phyloP scores from a whole-genome alignment of 2,113 vertebrate species.

The Semicossyphus pulcher region DNA sequence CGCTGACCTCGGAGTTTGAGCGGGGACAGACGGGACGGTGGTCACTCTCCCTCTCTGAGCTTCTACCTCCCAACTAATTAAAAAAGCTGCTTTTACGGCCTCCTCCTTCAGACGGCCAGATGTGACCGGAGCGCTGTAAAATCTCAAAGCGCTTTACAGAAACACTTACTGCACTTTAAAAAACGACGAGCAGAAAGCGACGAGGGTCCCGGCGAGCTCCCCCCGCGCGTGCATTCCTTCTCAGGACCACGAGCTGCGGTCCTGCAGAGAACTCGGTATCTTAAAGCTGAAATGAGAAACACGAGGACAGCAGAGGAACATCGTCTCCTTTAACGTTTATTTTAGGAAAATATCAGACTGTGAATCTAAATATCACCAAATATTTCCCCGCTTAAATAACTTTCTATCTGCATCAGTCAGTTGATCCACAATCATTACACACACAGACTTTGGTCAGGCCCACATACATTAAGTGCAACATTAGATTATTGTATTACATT shows the following conservation, averaged over 20 bases:
- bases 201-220: slow-evolving; percentile 12
- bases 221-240: slow-evolving; percentile 20
- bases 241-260: neutral
- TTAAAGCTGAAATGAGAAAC: neutral
- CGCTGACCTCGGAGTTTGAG: slow-evolving; percentile 42
- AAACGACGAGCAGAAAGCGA: slow-evolving; percentile 7
- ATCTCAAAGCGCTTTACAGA: slow-evolving; percentile 60
- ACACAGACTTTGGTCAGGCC: neutral
- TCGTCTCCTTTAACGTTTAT: slow-evolving; percentile 18
- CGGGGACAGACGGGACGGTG: slow-evolving; percentile 42
- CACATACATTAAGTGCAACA: neutral
- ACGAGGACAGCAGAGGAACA: neutral
- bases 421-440: neutral
- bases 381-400: slow-evolving; percentile 13
- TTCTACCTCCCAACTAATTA: slow-evolving; percentile 64
- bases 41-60: slow-evolving; percentile 37
- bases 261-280: neutral
- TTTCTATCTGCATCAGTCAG: neutral
- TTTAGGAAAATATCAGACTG: slow-evolving; percentile 35
- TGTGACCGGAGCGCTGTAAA: slow-evolving; percentile 69
- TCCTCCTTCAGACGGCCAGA: slow-evolving; percentile 66
- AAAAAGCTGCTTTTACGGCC: slow-evolving; percentile 64
- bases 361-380: slow-evolving; percentile 8
- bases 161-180: slow-evolving; percentile 65
- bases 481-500: slow-evolving; percentile 7